Percentiles rank a stretch among this genome's conserved stretches.
Conservation (phyloP, 2,888 invertebrate species). For the Nemurella pictetii region DNA sequence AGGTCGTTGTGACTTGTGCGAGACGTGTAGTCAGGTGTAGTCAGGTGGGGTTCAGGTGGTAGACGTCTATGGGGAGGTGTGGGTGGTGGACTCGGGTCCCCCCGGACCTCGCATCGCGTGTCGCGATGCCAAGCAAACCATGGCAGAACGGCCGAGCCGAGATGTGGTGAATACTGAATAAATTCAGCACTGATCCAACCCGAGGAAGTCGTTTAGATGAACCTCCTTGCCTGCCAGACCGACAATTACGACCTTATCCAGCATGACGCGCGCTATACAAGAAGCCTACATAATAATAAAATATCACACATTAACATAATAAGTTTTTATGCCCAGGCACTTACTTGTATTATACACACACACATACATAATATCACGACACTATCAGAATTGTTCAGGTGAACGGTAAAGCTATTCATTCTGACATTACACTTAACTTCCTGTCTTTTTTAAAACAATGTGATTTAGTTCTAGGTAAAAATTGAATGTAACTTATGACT, state of each 20-base stretch:
- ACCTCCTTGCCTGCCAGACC: conserved; percentile 22
- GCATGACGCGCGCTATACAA: not conserved
- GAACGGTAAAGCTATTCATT: conserved; percentile 18
- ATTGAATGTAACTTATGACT: not conserved
- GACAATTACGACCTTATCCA: conserved; percentile 17
- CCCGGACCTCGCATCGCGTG: not conserved
- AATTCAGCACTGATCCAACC: not conserved
- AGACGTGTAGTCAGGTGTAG: too few relatives aligned
- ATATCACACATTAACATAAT: conserved; percentile 25
- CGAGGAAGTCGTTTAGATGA: conserved; percentile 24
- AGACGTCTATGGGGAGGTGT: not conserved
- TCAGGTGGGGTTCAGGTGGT: too few relatives aligned
- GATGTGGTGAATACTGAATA: conserved; percentile 15
- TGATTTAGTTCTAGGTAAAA: not conserved
- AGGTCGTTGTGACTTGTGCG: not conserved
- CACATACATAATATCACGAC: not conserved
- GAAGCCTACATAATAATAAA: not conserved
- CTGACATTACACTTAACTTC: conserved; percentile 1
- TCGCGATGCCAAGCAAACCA: not conserved
- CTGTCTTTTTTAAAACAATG: conserved; percentile 3
- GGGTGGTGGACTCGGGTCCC: not conserved
- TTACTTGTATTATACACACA: too few relatives aligned
- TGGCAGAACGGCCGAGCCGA: not conserved
- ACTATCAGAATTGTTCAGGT: not conserved
- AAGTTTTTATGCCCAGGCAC: too few relatives aligned